Percentiles rank a stretch among this genome's conserved stretches.
Evolutionary conservation across 2,797 vertebrate genomes (phyloP).

Genomic region (Urocyon cinereoargenteus): DNA sequence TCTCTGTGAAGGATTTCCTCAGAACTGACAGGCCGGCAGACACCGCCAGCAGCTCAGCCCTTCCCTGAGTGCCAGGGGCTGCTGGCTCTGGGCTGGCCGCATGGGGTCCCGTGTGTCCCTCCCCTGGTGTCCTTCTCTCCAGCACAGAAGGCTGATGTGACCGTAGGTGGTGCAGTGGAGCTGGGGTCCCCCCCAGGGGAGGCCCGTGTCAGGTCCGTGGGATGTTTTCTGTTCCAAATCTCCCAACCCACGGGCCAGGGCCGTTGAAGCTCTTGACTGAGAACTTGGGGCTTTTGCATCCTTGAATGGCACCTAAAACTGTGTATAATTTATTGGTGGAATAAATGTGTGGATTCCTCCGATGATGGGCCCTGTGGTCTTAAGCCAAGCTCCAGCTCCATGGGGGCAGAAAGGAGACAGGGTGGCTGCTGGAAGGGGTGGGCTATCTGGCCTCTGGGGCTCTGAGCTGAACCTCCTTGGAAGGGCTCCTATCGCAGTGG

Average conservation of each 20-base stretch:
- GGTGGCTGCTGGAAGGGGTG: too few species aligned
- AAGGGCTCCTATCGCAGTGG: not conserved
- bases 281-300: not conserved
- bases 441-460: not conserved
- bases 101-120: not conserved
- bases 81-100: not conserved
- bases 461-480: not conserved
- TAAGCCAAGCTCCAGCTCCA: not conserved
- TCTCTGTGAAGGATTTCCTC: constrained; percentile 66
- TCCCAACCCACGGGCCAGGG: not conserved
- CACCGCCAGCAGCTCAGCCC: not conserved
- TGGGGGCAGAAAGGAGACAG: not conserved
- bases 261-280: not conserved
- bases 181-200: not conserved
- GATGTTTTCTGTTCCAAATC: not conserved
- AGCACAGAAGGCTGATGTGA: not conserved
- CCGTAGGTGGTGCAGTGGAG: accelerated
- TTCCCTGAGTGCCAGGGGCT: not conserved
- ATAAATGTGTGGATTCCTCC: not conserved
- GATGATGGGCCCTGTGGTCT: accelerated
- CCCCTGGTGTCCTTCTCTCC: not conserved
- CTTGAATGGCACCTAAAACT: not conserved
- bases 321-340: not conserved
- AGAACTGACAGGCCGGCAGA: constrained; percentile 75
- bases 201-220: accelerated